Conservation (phyloP, 2,797 vertebrate genomes). For the Tenualosa thibaudeaui region DNA sequence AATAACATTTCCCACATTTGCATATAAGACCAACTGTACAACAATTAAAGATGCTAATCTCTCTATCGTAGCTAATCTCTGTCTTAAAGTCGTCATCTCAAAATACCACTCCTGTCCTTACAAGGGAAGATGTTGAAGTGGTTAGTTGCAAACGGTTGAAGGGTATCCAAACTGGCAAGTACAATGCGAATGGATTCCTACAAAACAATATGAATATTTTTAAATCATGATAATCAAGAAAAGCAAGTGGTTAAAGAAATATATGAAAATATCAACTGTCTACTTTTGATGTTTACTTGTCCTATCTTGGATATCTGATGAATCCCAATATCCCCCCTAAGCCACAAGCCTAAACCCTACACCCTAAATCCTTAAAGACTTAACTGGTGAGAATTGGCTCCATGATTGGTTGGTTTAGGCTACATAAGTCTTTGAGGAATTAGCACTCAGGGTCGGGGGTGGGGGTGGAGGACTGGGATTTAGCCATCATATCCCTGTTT, state of each 20-base stretch:
- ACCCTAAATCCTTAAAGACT: no score
- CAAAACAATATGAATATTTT: slow-evolving; percentile 32
- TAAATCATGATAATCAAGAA: not conserved
- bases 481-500: not conserved
- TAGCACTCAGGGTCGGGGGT: no score
- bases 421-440: no score
- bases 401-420: no score
- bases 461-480: no score
- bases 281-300: no score
- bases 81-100: not conserved
- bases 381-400: no score
- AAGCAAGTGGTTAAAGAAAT: no score
- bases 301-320: no score
- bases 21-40: not conserved
- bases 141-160: slow-evolving; percentile 84
- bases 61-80: not conserved
- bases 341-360: no score
- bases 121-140: slow-evolving; percentile 86
- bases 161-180: slow-evolving; percentile 80
- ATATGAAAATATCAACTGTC: no score
- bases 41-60: not conserved
- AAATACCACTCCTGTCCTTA: slow-evolving; percentile 59
- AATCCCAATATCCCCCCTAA: no score
- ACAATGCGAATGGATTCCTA: slow-evolving; percentile 85
- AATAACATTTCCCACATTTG: not conserved